Base-by-base conservation (phyloP, 2,113 vertebrate genomes). In the Solea senegalensis region DNA sequence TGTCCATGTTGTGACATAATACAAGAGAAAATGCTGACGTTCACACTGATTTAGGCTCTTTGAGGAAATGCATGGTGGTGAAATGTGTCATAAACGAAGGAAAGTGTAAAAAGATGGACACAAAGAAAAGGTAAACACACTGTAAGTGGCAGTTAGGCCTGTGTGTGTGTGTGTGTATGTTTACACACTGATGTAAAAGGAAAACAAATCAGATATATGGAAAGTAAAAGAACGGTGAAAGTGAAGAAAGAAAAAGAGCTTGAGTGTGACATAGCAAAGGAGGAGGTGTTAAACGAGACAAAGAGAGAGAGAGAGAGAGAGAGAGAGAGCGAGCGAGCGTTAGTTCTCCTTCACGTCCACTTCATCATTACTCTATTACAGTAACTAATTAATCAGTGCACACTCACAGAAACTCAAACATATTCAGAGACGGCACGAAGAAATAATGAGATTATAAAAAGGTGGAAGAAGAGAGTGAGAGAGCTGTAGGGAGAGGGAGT, bases 381-480 rank as follows among this genome's bases (percentile, higher is more conserved):
- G 58, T 62, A 61, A 75, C 71, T 62, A 49, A 48, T 34, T 69
- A 64, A 75, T 69, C 57, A 65, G 41, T 2, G 26, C 8, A 63
- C 52, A 58, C 56, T 58, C 56, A 57, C 49, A 45, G 43, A 56
- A 57, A 76, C 51, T 65, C 48, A 78, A 70, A 64, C 67, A 80
- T 27, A 65, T 41, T 48, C 51, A 56, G 59, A 81, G 70, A 61
- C 12, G 9, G 46, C 45, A 46, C 84, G 68, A 66, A 46, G 66
- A 78, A 74, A 73, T 74, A 85, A 79, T 83, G 80, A 87, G 77
- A 77, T 21, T 51, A 52, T 5, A 60, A 63, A 69, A 55, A 82
- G 51, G 75, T 70, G 54, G 60, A 3, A 74, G 62, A 59, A 65
- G 67, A 68, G 34, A 34, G 34, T 34, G 46, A 72, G 51, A 69